Base-by-base conservation (phyloP, 2,888 invertebrate species). In the Lasioglossum vierecki region DNA sequence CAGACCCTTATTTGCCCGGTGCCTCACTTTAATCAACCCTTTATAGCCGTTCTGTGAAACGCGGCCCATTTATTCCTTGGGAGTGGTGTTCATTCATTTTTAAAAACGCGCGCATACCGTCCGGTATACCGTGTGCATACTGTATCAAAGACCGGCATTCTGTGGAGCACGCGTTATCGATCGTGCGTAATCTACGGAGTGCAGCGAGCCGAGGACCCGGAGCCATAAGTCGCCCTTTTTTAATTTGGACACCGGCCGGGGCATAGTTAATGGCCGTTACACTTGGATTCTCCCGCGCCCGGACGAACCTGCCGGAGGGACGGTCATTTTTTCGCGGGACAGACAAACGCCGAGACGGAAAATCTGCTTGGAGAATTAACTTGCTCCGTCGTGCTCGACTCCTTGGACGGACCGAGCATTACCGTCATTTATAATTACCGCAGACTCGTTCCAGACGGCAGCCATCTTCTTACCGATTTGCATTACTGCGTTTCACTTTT, bases 31-130 rank as follows among this genome's bases (percentile, higher is more conserved):
- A 89, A 85, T 85, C 79, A 83, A 73, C 82, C 77, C 84, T 89
- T 88, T 84, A 74, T 74, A 73, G 81, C 53, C 78, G 83, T 80
- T 26, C 76, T 35, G 57, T 41, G 84, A 73, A 76, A n/a, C 72
- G 44, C 49, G 82, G 86, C 83, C 85, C 87, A 92, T 87, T 89
- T 91, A 90, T 91, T 88, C 87, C 74, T 74, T 60, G 70, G 41
- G 30, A 70, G 76, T 60, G 72, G 72, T 35, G 72, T 72, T 30
- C 72, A 49, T 85, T 87, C 86, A 81, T 80, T 86, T 83, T 76
- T 79, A 70, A 82, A 85, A 80, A 80, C 57, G 35, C 70, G 30
- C 60, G 44, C 39, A 66, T 60, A 66, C 53, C 60, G 60, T 75
- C 77, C 68, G 39, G 26, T 44, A 30, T 26, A 15, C 60, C 85